Evolutionary conservation across 2,888 invertebrate genomes (phyloP).

Genomic region (Pristionchus maxplancki): DNA sequence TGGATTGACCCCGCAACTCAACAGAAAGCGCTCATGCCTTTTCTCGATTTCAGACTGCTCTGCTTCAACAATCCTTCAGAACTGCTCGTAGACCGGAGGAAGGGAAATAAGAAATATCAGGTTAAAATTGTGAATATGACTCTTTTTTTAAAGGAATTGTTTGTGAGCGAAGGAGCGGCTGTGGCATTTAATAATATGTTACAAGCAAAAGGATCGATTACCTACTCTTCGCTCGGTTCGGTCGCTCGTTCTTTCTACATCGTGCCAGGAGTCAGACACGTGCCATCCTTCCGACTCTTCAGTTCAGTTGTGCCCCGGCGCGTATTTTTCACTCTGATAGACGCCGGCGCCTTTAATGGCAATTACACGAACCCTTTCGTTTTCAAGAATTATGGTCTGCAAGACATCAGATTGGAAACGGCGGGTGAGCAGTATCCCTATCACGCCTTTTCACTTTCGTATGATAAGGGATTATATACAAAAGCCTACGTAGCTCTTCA

Average conservation of each 20-base stretch:
- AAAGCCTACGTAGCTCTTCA: background rate
- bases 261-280: background rate
- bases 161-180: background rate
- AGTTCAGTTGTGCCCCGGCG: background rate
- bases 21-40: background rate
- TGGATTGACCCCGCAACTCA: constrained; percentile 1
- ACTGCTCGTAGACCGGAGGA: background rate
- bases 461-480: background rate
- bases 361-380: background rate
- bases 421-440: background rate
- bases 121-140: background rate
- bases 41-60: background rate
- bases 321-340: background rate
- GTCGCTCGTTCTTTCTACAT: background rate
- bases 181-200: background rate
- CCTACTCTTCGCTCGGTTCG: background rate
- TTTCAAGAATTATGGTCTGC: background rate
- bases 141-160: background rate
- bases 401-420: background rate
- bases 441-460: background rate
- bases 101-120: background rate
- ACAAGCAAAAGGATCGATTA: background rate
- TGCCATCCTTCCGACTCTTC: background rate
- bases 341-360: background rate
- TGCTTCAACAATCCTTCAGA: background rate